Conservation (phyloP, 2,888 invertebrate species). For the Julus scandinavius region DNA sequence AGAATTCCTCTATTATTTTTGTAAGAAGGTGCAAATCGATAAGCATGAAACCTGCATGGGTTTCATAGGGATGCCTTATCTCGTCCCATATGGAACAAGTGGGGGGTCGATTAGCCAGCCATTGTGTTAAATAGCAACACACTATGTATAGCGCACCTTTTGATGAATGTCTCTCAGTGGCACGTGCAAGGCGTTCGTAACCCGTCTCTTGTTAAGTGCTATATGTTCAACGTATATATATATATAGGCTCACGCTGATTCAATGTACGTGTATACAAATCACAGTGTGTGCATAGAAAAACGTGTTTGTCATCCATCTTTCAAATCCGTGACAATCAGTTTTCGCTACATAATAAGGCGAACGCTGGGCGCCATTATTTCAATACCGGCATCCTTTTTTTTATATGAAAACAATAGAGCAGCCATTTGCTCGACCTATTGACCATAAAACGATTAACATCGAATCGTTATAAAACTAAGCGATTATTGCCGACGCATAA, state of each 20-base stretch:
- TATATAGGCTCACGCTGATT: too few relatives aligned
- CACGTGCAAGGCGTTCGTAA: conserved; percentile 15
- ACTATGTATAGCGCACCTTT: not conserved
- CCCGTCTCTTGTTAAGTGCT: not conserved
- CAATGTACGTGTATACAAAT: not conserved
- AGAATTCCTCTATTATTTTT: conserved; percentile 43
- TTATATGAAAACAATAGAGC: conserved; percentile 8
- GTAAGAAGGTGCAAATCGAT: conserved; percentile 45
- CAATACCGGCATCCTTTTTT: not conserved
- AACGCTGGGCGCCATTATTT: not conserved
- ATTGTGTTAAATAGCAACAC: conserved; percentile 27
- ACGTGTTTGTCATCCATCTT: conserved; percentile 26
- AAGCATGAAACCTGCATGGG: not conserved
- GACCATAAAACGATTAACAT: conserved; percentile 42
- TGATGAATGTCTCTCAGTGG: not conserved
- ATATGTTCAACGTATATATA: not conserved
- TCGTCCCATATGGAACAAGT: not conserved
- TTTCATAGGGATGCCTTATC: not conserved
- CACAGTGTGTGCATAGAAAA: not conserved
- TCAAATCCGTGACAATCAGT: not conserved
- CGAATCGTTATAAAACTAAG: not conserved
- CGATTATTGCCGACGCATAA: conserved; percentile 34
- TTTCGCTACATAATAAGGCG: not conserved
- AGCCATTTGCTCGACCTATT: not conserved
- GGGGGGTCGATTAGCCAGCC: conserved; percentile 23